A percentile compares a stretch with the other conserved stretches of the same genome.
These are phyloP conservation scores for Drosophila neotestacea DNA, from an alignment of 2,888 invertebrate genomes.

Conservation along the genomic window DNA sequence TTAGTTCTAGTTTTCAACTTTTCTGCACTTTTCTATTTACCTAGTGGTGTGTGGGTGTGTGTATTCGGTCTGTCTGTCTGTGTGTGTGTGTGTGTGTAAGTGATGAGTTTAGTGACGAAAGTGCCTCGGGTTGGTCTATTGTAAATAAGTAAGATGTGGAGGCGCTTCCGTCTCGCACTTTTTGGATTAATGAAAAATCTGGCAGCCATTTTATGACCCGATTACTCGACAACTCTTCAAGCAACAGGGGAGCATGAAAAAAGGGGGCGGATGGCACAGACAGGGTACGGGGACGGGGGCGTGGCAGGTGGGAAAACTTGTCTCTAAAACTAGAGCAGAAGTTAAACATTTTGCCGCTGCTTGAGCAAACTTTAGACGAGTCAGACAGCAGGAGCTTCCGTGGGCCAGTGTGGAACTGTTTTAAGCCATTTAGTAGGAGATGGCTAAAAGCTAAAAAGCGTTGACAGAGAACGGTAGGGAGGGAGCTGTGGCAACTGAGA, in stretches of 20 bases:
- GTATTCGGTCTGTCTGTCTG: not conserved
- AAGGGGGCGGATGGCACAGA: not conserved
- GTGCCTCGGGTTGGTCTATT: slow-evolving; percentile 29
- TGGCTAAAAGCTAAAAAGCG: slow-evolving; percentile 40
- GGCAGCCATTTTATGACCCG: slow-evolving; percentile 73
- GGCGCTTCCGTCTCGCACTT: slow-evolving; percentile 21
- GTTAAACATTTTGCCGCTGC: slow-evolving; percentile 41
- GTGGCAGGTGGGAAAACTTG: not conserved
- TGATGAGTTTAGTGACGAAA: slow-evolving; percentile 24
- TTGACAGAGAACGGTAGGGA: slow-evolving; percentile 10
- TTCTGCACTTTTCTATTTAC: not conserved
- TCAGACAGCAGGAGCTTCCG: slow-evolving; percentile 37
- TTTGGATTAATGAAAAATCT: slow-evolving; percentile 59
- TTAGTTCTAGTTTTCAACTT: not conserved
- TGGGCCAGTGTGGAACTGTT: slow-evolving; percentile 45
- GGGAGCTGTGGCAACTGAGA: not conserved
- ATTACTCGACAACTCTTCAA: slow-evolving; percentile 64
- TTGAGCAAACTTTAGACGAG: slow-evolving; percentile 42
- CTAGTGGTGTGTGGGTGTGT: not conserved
- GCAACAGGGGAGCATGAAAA: slow-evolving; percentile 16
- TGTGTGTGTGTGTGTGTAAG: not conserved
- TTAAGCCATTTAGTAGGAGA: slow-evolving; percentile 63
- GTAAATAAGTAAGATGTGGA: slow-evolving; percentile 34
- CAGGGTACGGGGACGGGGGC: not conserved
- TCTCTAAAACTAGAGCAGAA: slow-evolving; percentile 51